Evolutionary conservation across 2,113 vertebrate species (phyloP), one percentile per base, ranked within the genome.

Genomic region (Buteo buteo): DNA sequence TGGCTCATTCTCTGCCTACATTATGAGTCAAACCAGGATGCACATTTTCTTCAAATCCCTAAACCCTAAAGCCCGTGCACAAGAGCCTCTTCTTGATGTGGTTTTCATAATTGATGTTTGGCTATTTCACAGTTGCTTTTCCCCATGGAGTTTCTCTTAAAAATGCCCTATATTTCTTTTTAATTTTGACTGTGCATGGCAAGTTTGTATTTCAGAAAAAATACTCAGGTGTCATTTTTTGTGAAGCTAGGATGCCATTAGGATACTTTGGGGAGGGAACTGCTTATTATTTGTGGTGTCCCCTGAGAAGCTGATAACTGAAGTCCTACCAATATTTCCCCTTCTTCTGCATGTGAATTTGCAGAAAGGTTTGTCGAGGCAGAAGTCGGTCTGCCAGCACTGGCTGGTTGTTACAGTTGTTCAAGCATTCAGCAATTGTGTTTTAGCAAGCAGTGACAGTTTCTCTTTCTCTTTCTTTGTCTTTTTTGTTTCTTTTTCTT

Each of bases 91-190:
- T 93, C 84, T 96, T 86, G 80, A 88, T 96, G 72, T 93, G 85
- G 77, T 96, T 94, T 95, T 83, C 86, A 38, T 95, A 94, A 94
- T 67, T 94, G 91, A 93, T 94, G 86, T 95, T 96, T 94, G 91
- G 67, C 90, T 94, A 79, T 88, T 94, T 85, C 86, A 72, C 49
- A 81, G 79, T 78, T 93, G 87, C 76, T 86, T 94, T 90, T 95
- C 87, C 85, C 90, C 22, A 7, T 84, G 72, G 85, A 96, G 59
- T 86, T 94, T 94, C 47, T 92, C 72, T 96, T 95, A n/a, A 96
- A 96, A 94, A 97, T 84, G 45, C 29, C 69, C 52, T 82, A 42
- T 93, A 84, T 96, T 94, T 94, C 64, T 83, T 89, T 77, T 92
- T 97, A 66, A 92, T 96, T 97, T 95, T 95, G 78, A 87, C 89